phyloP scores from a whole-genome alignment of 2,888 invertebrate species.

The Adelphocoris suturalis region DNA sequence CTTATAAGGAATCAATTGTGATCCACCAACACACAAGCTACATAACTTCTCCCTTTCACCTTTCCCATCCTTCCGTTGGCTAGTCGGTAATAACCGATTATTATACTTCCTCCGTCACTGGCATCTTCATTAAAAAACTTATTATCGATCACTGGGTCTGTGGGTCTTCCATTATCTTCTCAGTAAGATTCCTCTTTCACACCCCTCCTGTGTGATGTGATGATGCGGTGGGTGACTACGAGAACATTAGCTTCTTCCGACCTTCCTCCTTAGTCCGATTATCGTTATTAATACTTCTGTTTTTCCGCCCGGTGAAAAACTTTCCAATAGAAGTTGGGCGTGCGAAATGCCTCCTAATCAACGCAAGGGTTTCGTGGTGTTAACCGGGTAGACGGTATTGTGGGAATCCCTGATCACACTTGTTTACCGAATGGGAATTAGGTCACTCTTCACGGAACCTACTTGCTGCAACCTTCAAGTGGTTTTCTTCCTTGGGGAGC shows the following conservation, averaged over 20 bases:
- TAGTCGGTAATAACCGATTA: not conserved
- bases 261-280: not conserved
- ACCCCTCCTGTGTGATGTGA: not conserved
- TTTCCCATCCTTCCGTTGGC: too few relatives aligned
- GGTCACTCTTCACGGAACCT: not conserved
- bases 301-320: not conserved
- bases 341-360: constrained; percentile 53
- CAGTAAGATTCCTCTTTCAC: not conserved
- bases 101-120: not conserved
- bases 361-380: not conserved
- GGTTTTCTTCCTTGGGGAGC: not conserved
- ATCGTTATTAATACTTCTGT: not conserved
- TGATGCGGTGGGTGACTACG: not conserved
- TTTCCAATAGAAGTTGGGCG: constrained; percentile 59
- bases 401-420: constrained; percentile 2
- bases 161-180: not conserved
- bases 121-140: not conserved
- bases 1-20: too few relatives aligned
- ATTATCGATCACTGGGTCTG: not conserved
- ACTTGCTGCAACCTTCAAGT: not conserved
- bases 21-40: too few relatives aligned
- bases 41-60: too few relatives aligned
- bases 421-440: not conserved
- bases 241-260: not conserved
- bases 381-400: not conserved